Conservation (phyloP, 1,140 invertebrate genomes). For the Leptopilina boulardi region DNA sequence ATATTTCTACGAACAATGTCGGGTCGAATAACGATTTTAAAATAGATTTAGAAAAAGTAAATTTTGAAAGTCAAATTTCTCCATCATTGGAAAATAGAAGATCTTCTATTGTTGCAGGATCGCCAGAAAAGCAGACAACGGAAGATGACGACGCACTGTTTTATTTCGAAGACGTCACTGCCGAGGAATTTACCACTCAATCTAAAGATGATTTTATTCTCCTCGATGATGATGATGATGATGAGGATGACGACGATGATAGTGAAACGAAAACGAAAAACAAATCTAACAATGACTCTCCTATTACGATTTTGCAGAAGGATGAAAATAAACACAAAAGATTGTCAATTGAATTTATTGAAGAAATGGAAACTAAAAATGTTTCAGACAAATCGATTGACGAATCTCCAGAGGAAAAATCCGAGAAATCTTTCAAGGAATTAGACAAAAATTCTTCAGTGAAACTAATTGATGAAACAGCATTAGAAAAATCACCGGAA, state of each 20-base stretch:
- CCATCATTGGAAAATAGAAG: slow-evolving; percentile 3
- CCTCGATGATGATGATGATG: background rate
- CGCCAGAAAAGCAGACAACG: background rate
- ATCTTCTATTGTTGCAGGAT: slow-evolving; percentile 29
- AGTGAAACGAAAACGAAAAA: background rate
- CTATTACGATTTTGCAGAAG: background rate
- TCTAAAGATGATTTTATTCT: slow-evolving; percentile 6
- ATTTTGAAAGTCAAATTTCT: background rate
- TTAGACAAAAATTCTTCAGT: too few species aligned
- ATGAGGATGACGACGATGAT: background rate
- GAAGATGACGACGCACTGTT: background rate
- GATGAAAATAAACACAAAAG: background rate
- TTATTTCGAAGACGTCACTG: slow-evolving; percentile 13
- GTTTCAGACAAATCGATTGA: background rate
- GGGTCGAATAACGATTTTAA: background rate
- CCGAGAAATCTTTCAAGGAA: too few species aligned
- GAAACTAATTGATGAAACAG: too few species aligned
- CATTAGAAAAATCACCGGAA: background rate
- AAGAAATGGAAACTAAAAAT: background rate
- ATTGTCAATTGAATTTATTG: background rate
- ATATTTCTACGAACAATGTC: background rate
- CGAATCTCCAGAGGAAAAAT: background rate
- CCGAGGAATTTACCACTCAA: background rate
- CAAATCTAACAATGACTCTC: background rate
- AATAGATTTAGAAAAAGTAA: background rate